These are phyloP conservation scores for Tenebrosternarchus preto DNA, from an alignment of 2,113 vertebrate genomes.

Conservation along the genomic window DNA sequence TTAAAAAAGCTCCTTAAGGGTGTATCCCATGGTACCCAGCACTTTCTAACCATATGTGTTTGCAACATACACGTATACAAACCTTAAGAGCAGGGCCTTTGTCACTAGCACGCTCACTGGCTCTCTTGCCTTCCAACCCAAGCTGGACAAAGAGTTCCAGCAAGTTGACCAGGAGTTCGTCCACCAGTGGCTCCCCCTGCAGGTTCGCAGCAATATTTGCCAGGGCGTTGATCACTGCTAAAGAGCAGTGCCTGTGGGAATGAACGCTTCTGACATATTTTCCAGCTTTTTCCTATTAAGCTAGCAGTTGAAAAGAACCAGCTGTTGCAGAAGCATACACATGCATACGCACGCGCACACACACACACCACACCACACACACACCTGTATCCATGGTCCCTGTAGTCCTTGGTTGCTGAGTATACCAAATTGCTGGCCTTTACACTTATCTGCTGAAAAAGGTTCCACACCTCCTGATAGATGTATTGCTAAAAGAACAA, in stretches of 20 bases:
- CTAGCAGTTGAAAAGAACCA: no score
- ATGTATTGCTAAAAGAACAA: slow-evolving; percentile 87
- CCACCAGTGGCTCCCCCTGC: slow-evolving; percentile 89
- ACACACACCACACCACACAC: slow-evolving; percentile 15
- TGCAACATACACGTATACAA: neutral
- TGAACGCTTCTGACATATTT: neutral
- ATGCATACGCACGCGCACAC: slow-evolving; percentile 10
- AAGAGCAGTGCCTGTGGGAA: slow-evolving; percentile 86
- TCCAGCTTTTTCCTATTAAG: no score
- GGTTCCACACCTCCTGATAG: slow-evolving; percentile 97
- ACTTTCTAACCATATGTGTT: no score
- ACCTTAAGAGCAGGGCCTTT: slow-evolving; percentile 94
- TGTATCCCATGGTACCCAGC: no score
- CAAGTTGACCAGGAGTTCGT: slow-evolving; percentile 93
- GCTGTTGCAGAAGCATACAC: neutral
- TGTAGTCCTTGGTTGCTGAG: slow-evolving; percentile 90
- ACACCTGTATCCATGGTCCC: slow-evolving; percentile 96
- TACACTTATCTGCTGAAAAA: slow-evolving; percentile 97
- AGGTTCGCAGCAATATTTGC: slow-evolving; percentile 97
- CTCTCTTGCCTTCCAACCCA: slow-evolving; percentile 94
- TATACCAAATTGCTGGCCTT: slow-evolving; percentile 96
- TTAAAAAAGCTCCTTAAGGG: no score
- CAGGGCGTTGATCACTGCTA: slow-evolving; percentile 94
- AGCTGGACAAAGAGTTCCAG: slow-evolving; percentile 96
- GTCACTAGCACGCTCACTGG: slow-evolving; percentile 93